phyloP scores from a whole-genome alignment of 2,888 invertebrate species.

The Yponomeuta plumbellus region DNA sequence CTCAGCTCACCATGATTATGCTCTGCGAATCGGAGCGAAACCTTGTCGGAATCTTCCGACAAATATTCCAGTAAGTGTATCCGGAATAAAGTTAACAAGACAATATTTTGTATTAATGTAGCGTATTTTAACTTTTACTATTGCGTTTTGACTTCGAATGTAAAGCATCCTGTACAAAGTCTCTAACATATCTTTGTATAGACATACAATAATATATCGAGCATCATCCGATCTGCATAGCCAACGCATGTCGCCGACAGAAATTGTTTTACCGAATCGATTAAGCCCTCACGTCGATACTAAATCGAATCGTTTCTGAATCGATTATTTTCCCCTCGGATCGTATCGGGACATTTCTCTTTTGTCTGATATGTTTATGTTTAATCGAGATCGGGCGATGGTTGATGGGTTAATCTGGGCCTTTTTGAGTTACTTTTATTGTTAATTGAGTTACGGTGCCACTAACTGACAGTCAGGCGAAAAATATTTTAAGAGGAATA shows the following conservation, averaged over 20 bases:
- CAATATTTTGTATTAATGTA: too few species aligned
- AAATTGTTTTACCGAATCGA: conserved; percentile 71
- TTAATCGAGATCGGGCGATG: conserved; percentile 4
- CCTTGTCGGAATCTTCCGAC: too few species aligned
- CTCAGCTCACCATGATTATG: too few species aligned
- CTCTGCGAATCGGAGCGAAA: too few species aligned
- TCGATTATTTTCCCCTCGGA: conserved; percentile 21
- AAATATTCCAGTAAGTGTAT: too few species aligned
- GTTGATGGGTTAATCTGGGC: conserved; percentile 13
- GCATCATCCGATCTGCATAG: conserved; percentile 55
- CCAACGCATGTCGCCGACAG: conserved; percentile 51
- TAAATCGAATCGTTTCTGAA: conserved; percentile 59
- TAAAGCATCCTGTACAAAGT: conserved; percentile 14
- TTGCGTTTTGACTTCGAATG: neutral
- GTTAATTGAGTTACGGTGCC: neutral
- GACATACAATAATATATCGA: conserved; percentile 25
- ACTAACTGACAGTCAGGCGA: neutral
- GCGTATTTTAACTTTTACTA: too few species aligned
- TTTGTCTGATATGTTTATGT: conserved; percentile 52
- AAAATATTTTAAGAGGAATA: too few species aligned
- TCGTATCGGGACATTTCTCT: conserved; percentile 35
- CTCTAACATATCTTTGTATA: neutral
- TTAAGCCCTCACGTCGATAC: conserved; percentile 58
- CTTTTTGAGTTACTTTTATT: conserved; percentile 9
- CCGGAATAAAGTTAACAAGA: too few species aligned